Base-by-base conservation (phyloP, 2,113 vertebrate genomes). In the Stigmatopora nigra region DNA sequence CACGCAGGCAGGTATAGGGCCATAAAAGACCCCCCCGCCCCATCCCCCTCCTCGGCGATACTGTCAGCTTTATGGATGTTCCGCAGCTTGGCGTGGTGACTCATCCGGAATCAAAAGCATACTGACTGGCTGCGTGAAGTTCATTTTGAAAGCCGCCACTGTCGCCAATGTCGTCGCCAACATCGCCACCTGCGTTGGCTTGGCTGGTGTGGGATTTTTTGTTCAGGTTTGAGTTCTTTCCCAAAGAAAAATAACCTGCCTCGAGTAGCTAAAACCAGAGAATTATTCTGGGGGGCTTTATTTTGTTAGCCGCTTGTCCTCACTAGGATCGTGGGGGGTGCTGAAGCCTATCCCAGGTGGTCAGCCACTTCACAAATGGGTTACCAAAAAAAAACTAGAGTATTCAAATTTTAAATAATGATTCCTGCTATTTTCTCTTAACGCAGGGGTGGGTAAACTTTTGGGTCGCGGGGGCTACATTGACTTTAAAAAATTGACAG, bases 31-130 rank as follows among this genome's bases (percentile, higher is more conserved):
- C n/a, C 49, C n/a, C 49, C 49, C 49, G 17, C 49, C 49, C 47
- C 9, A 8, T 75, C 69, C 64, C 56, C 68, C 63, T 77, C 64
- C 62, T 60, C 56, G 65, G 47, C 15, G 60, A 64, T 64, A 3
- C 73, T 78, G 78, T 76, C 77, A 76, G 68, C 36, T 73, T 78
- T 76, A 74, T 73, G 46, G 65, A 79, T 65, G 72, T 71, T 61
- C 36, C 1, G n/a, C 20, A 65, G 61, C 44, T 61, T 56, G 25
- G 75, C 57, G 47, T 62, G 55, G 61, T 3, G 46, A n/a, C 14
- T 13, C 36, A 38, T 45, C 11, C 63, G 38, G 38, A 48, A 58
- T 20, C 58, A 71, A 36, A 61, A 61, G 19, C 35, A 58, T 65
- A 12, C 44, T 0, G 45, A 12, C 44, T 0, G 45, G 25, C 51